Conservation (phyloP, 2,888 invertebrate genomes). For the Sphaeridia pumilis region DNA sequence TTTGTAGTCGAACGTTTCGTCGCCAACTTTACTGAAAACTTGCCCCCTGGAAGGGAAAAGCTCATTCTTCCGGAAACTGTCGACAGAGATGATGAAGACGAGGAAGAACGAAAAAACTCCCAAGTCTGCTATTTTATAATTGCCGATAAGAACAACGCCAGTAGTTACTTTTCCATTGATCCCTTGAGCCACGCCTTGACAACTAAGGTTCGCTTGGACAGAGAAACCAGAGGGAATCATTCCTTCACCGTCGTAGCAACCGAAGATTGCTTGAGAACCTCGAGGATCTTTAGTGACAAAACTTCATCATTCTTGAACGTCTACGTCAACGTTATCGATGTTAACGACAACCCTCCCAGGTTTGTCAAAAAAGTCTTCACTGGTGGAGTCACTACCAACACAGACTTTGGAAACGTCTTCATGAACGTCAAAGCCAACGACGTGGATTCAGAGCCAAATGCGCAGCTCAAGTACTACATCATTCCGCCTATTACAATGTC, state of each 20-base stretch:
- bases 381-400: slow-evolving; percentile 86
- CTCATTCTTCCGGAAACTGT: slow-evolving; percentile 65
- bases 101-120: slow-evolving; percentile 59
- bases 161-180: slow-evolving; percentile 58
- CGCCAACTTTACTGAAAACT: slow-evolving; percentile 62
- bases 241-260: slow-evolving; percentile 64
- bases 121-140: slow-evolving; percentile 88
- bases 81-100: slow-evolving; percentile 73
- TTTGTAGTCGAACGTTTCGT: slow-evolving; percentile 60
- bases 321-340: slow-evolving; percentile 60
- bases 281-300: slow-evolving; percentile 23
- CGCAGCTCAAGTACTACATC: slow-evolving; percentile 62
- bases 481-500: slow-evolving; percentile 70
- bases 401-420: slow-evolving; percentile 77
- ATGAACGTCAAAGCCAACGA: slow-evolving; percentile 55
- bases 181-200: slow-evolving; percentile 56
- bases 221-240: slow-evolving; percentile 58
- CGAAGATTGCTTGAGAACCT: slow-evolving; percentile 55
- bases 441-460: slow-evolving; percentile 52
- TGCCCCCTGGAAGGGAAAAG: slow-evolving; percentile 53
- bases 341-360: slow-evolving; percentile 82
- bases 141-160: slow-evolving; percentile 57
- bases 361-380: slow-evolving; percentile 74
- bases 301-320: slow-evolving; percentile 49
- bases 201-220: slow-evolving; percentile 53